phyloP scores from a whole-genome alignment of 2,888 invertebrate genomes.

The Leistus spinibarbis region DNA sequence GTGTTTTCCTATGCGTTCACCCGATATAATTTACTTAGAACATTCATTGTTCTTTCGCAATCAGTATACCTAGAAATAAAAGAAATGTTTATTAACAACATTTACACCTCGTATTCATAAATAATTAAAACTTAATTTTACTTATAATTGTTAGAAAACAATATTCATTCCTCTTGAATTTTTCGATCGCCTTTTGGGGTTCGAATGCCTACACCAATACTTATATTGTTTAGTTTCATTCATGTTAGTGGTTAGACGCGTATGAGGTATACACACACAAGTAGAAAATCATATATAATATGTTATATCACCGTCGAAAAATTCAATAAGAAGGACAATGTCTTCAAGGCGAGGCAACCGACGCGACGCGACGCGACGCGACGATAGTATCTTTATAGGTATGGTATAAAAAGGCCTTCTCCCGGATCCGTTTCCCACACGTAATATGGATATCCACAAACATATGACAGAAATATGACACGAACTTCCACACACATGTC shows the following conservation, averaged over 20 bases:
- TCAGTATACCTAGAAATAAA: background rate
- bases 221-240: too few species aligned
- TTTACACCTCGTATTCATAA: too few species aligned
- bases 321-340: background rate
- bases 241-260: too few species aligned
- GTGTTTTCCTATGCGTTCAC: background rate
- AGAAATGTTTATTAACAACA: background rate
- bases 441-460: conserved; percentile 32
- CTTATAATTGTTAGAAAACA: too few species aligned
- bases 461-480: background rate
- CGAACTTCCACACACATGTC: background rate
- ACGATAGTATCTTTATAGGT: background rate
- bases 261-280: background rate
- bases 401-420: background rate
- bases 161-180: too few species aligned
- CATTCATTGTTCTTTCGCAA: background rate
- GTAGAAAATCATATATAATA: background rate
- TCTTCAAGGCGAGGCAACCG: background rate
- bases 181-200: too few species aligned
- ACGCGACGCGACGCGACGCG: background rate
- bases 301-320: background rate
- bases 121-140: too few species aligned
- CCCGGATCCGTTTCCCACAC: conserved; percentile 7
- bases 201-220: too few species aligned
- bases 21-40: background rate